Base-by-base conservation (phyloP, 1,140 invertebrate species). In the Eueides isabella region DNA sequence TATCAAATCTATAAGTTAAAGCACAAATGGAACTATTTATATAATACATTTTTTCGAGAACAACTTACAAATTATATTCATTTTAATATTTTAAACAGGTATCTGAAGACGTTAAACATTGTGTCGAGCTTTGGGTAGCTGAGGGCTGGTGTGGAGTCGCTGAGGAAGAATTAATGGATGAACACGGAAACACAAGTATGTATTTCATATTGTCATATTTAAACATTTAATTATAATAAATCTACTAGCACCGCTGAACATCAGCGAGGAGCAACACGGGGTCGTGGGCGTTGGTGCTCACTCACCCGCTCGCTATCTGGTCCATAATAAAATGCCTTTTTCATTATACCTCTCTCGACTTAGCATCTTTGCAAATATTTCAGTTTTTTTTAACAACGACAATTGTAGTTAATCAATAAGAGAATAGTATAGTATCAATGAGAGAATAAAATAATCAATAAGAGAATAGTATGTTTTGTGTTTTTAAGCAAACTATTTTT, bases 91-190 rank as follows among this genome's bases (percentile, higher is more conserved):
- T 55, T 55, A 26, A 72, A 65, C 71, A 93, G 92, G 80, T 94
- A 55, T 89, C 91, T 5, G 91, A 94, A 75, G 93, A 94, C 64
- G 91, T 93, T 9, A 85, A 86, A 72, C 86, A 90, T 35, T 94
- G 92, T 68, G 86, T 94, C 3, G 89, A 91, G 19, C 86, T 78
- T 35, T 93, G 91, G 92, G 83, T 90, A 38, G 72, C 84, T 1
- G 87, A 91, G 67, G 91, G 91, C 19, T 93, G 91, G 91, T 93
- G 91, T 65, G 91, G 91, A 1, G 91, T 93, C 0, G 88, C 86
- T n/a, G 91, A 93, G 63, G 88, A 92, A 44, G 87, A 91, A 62
- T 64, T 86, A 9, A 88, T 85, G 28, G 90, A 92, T 63, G 91
- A 90, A 55, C 83, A 88, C 3, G 85, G 85, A 6, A 88, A 83